Evolutionary conservation across 2,797 vertebrate species (phyloP).

Genomic region (Rachycentron canadum): DNA sequence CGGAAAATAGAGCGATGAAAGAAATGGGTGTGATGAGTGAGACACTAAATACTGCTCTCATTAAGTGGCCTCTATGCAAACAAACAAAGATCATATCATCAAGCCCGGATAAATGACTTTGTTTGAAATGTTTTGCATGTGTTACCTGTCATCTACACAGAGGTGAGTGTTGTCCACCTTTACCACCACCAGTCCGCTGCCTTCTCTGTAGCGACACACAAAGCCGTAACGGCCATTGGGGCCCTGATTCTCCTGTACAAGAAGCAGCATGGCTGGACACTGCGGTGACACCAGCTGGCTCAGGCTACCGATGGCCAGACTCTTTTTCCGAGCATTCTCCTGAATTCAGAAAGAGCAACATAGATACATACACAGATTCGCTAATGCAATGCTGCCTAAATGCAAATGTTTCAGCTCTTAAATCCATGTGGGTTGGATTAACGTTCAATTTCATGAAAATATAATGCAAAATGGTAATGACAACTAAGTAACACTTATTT

Average conservation of each 20-base stretch:
- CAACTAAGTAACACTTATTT: background rate
- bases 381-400: background rate
- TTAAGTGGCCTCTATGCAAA: conserved; percentile 26
- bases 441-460: conserved; percentile 1
- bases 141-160: conserved; percentile 82
- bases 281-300: conserved; percentile 82
- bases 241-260: conserved; percentile 71
- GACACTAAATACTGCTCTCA: conserved; percentile 20
- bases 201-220: conserved; percentile 61
- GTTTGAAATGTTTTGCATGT: background rate
- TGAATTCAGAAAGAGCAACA: conserved; percentile 49
- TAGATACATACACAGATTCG: background rate
- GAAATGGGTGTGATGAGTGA: conserved; percentile 39
- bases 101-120: background rate
- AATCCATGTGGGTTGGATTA: background rate
- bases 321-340: conserved; percentile 71
- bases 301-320: conserved; percentile 63
- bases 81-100: background rate
- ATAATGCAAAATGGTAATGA: background rate
- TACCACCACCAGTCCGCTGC: conserved; percentile 75
- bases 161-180: conserved; percentile 71
- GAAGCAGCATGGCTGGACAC: conserved; percentile 81
- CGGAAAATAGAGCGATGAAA: conserved; percentile 40
- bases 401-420: background rate
- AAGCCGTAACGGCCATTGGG: conserved; percentile 77